These are phyloP conservation scores for Antechinus flavipes DNA, from an alignment of 2,113 vertebrate genomes.

Conservation along the genomic window DNA sequence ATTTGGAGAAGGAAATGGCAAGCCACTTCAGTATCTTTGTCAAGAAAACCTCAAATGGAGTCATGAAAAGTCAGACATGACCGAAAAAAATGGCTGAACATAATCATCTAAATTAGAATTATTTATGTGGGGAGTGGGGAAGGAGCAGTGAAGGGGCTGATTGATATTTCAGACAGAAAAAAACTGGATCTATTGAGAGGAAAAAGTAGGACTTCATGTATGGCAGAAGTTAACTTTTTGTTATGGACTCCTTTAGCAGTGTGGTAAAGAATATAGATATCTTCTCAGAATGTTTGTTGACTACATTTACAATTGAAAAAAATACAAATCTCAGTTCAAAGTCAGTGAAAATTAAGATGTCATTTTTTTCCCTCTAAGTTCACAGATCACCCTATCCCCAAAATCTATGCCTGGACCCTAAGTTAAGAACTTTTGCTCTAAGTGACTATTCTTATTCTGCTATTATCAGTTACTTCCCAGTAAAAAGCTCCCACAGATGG, in stretches of 20 bases:
- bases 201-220: background rate
- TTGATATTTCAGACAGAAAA: background rate
- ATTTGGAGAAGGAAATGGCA: background rate
- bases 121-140: background rate
- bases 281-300: background rate
- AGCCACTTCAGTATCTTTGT: background rate
- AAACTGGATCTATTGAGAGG: background rate
- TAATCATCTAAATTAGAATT: background rate
- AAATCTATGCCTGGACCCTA: background rate
- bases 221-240: background rate
- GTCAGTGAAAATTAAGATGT: background rate
- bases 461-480: background rate
- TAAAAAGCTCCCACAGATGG: background rate
- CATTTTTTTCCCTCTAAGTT: background rate
- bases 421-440: background rate
- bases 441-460: background rate
- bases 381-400: background rate
- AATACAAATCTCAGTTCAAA: background rate
- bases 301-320: background rate
- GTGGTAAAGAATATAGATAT: background rate
- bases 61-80: background rate
- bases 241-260: background rate
- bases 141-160: background rate
- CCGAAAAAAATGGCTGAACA: background rate
- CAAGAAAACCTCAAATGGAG: background rate